Evolutionary conservation across 2,888 invertebrate species (phyloP), one percentile per base, ranked within the genome.

Genomic region (Cephus spinipes): DNA sequence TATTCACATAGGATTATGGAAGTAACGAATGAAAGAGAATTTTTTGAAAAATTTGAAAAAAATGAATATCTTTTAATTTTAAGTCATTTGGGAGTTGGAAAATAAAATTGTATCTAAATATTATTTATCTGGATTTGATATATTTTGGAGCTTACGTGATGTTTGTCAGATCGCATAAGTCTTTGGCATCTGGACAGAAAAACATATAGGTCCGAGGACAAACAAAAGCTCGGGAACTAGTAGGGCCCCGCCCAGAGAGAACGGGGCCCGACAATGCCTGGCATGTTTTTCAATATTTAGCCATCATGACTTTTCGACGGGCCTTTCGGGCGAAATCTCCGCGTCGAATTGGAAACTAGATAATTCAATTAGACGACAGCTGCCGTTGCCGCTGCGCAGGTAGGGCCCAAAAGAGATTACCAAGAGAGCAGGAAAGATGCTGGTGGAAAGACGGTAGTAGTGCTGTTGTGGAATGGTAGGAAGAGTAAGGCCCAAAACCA

Each of bases 241-340:
- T 12, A 76, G 82, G 81, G 84, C 84, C 79, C 87, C 87, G 85
- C 86, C 87, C 83, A 79, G 69, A 74, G 55, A 83, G 82, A 87
- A 86, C 83, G 87, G 87, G 85, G 84, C 81, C 84, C 87, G 86
- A 91, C 90, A 90, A 91, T 90, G 85, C 85, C 83, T 87, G 90
- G 87, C 90, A 89, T 91, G 91, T 91, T 91, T 90, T 89, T 91
- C 91, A 91, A 91, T 91, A 91, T 91, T 91, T 90, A 91, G 90
- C 90, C 91, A 89, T 91, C 91, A 90, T 89, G 91, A 90, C 90
- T 91, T 90, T 90, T 90, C 88, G 90, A 86, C 90, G 89, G 85
- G 84, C 85, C 85, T 87, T 87, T 87, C 84, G 87, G 78, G 78
- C 85, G 82, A 89, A 91, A 91, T 91, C 91, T 90, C 91, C 91